Evolutionary conservation across 2,797 vertebrate species (phyloP), one percentile per base, ranked within the genome.

Genomic region (Enteromius fasciolatus): DNA sequence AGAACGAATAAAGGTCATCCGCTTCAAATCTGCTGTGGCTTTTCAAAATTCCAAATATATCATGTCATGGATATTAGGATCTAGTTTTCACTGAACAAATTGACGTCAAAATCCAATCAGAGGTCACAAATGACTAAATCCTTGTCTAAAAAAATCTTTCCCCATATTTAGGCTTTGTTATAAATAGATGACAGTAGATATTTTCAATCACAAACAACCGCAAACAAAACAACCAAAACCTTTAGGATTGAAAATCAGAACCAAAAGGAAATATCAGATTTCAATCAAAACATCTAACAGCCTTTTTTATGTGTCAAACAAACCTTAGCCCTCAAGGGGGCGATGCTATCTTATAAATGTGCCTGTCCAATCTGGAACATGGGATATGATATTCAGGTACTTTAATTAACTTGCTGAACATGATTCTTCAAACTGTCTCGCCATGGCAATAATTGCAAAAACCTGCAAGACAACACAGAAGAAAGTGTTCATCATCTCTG

Each of bases 221-320:
- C 69, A 72, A 31, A 72, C 46, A 72, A 72, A 72, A 20, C 69
- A 48, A 72, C 44, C 69, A 20, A 48, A 72, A 50, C 46, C 69
- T 31, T 50, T 5, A 20, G 15, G 41, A 17, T 20, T n/a, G n/a
- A n/a, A n/a, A n/a, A n/a, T n/a, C n/a, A n/a, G n/a, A 25, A 67
- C 20, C 8, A 10, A 5, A 23, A 44, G 12, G n/a, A 68, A 68
- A 25, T 41, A 7, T 68, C 20, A 1, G 7, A 2, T 48, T 48
- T 31, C 14, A 50, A 11, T 72, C 25, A 3, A 31, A 72, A 72
- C 9, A 31, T 31, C 44, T 1, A 72, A 2, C 8, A 31, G 69
- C 46, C 25, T n/a, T 50, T 50, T 20, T 50, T 31, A 72, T 28
- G 41, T 9, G n/a, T 70, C 14, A 17, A 46, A 14, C 39, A 46